Percentiles rank a stretch among this genome's conserved stretches.
These are phyloP conservation scores for Orthonyx spaldingii DNA, from an alignment of 2,113 vertebrate species.

Conservation along the genomic window DNA sequence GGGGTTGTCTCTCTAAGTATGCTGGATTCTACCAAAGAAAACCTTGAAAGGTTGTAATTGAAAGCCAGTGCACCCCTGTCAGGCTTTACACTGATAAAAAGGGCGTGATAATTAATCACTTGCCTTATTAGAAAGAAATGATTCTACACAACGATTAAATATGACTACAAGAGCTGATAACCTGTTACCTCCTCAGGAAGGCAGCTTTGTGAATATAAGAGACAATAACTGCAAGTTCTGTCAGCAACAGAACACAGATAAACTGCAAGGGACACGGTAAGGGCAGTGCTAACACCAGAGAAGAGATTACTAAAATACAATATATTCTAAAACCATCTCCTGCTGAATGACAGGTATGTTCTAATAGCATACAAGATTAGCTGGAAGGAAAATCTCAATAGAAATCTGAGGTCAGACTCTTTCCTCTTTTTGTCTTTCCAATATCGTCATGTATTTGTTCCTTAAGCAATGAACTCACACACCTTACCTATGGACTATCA, in stretches of 20 bases:
- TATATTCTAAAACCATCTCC: not conserved
- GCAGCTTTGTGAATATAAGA: not conserved
- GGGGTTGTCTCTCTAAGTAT: not conserved
- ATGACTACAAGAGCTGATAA: constrained; percentile 18
- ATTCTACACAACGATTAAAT: constrained; percentile 39
- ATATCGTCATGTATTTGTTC: not conserved
- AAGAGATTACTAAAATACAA: not conserved
- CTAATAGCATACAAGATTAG: not conserved
- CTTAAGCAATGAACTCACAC: not conserved
- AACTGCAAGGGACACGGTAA: not conserved
- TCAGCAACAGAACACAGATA: not conserved
- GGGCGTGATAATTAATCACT: constrained; percentile 19
- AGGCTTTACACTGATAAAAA: constrained; percentile 16
- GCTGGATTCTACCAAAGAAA: not conserved
- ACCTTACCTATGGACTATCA: not conserved
- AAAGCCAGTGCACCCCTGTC: not conserved
- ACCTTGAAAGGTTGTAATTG: not conserved
- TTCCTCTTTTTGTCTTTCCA: not conserved
- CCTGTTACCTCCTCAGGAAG: not conserved
- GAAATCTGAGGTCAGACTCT: not conserved
- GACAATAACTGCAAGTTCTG: constrained; percentile 1
- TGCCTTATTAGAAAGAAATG: constrained; percentile 38
- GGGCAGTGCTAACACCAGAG: not conserved
- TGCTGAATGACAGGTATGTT: not conserved
- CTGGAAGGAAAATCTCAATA: not conserved